Evolutionary conservation across 2,113 vertebrate genomes (phyloP).

Genomic region (Osmerus mordax): DNA sequence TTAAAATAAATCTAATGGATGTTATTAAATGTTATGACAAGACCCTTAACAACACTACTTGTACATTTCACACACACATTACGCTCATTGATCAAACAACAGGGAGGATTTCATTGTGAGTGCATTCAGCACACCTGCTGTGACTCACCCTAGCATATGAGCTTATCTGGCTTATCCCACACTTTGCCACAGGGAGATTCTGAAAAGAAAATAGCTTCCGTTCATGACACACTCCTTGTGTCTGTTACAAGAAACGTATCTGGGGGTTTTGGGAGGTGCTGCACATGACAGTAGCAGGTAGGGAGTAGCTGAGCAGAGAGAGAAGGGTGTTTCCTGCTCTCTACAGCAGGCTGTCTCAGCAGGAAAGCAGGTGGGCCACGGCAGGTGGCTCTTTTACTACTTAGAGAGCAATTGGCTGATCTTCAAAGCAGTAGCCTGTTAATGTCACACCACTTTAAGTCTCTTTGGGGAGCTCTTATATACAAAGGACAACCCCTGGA

Average conservation of each 20-base stretch:
- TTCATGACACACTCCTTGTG: conserved; percentile 60
- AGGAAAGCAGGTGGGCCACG: conserved; percentile 67
- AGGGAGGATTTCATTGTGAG: conserved; percentile 63
- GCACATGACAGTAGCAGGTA: conserved; percentile 15
- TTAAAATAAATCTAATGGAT: background rate
- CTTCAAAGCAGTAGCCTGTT: conserved; percentile 61
- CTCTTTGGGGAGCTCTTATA: conserved; percentile 32
- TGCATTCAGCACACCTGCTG: conserved; percentile 70
- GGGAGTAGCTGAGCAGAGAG: conserved; percentile 23
- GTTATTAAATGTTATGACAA: background rate
- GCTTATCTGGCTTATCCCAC: conserved; percentile 65
- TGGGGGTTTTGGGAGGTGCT: conserved; percentile 18
- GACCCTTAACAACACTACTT: conserved; percentile 39
- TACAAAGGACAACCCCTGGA: conserved; percentile 51
- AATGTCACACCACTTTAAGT: conserved; percentile 58
- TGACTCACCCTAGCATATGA: conserved; percentile 64
- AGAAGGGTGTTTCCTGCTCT: conserved; percentile 33
- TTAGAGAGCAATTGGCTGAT: conserved; percentile 60
- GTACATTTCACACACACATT: conserved; percentile 61
- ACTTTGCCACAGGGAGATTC: conserved; percentile 65
- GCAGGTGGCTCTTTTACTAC: conserved; percentile 69
- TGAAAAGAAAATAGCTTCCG: conserved; percentile 65
- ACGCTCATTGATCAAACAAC: conserved; percentile 59
- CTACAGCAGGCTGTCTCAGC: conserved; percentile 41
- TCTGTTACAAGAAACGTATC: conserved; percentile 59